Percentiles rank a stretch among this genome's conserved stretches.
These are phyloP conservation scores for Ricordea florida DNA, from an alignment of 92 coral and sea anemone species.

Conservation along the genomic window DNA sequence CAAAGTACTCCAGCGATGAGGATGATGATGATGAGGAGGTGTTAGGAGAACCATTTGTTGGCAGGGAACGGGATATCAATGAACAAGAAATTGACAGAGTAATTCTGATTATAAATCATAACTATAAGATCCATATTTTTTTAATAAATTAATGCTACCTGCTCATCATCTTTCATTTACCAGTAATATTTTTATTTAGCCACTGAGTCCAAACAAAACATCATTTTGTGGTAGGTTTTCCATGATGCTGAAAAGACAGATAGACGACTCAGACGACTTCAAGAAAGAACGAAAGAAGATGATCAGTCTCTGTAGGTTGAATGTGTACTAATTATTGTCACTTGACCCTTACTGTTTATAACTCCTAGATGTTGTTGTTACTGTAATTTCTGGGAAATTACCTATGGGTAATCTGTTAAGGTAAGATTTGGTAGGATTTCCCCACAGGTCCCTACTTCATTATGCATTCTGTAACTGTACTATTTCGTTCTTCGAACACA, in stretches of 20 bases:
- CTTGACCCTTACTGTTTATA: background rate
- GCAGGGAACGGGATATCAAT: slow-evolving; percentile 64
- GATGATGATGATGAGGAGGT: slow-evolving; percentile 91
- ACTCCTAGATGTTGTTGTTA: too few relatives aligned
- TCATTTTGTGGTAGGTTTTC: slow-evolving; percentile 58
- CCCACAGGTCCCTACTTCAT: too few relatives aligned
- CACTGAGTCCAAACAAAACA: too few relatives aligned
- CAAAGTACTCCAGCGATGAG: slow-evolving; percentile 90
- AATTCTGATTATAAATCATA: background rate
- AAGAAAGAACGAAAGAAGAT: slow-evolving; percentile 77
- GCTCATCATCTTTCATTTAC: too few relatives aligned
- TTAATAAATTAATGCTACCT: too few relatives aligned
- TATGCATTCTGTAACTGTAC: too few relatives aligned
- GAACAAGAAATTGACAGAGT: slow-evolving; percentile 95
- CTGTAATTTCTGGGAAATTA: too few relatives aligned
- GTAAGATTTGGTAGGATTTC: too few relatives aligned
- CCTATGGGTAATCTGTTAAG: too few relatives aligned
- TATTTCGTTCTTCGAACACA: too few relatives aligned
- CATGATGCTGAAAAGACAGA: slow-evolving; percentile 96
- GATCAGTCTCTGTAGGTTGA: slow-evolving; percentile 63
- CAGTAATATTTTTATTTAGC: too few relatives aligned
- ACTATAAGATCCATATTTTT: too few relatives aligned
- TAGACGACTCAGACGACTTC: slow-evolving; percentile 87
- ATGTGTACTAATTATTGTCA: background rate
- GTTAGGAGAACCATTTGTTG: slow-evolving; percentile 76